These are phyloP conservation scores for Hirudinaria manillensis DNA, from an alignment of 2,888 invertebrate species.

Conservation along the genomic window DNA sequence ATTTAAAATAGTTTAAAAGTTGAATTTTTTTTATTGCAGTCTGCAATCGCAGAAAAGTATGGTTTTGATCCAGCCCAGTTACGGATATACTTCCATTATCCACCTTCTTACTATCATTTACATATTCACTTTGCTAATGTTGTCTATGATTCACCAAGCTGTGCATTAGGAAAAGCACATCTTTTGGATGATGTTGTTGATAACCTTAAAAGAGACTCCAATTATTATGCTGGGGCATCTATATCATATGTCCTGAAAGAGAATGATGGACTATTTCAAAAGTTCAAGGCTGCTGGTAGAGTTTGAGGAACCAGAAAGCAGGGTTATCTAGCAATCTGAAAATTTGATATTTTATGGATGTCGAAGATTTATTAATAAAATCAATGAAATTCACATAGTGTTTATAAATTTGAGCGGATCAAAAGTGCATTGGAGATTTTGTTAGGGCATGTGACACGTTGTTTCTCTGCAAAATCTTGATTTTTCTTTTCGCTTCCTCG, in stretches of 20 bases:
- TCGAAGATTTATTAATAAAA: no score
- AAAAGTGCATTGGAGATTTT: no score
- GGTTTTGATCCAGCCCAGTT: constrained; percentile 64
- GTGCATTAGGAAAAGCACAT: constrained; percentile 80
- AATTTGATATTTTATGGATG: no score
- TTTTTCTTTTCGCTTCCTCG: no score
- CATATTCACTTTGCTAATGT: constrained; percentile 83
- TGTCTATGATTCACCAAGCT: constrained; percentile 53
- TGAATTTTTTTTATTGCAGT: constrained; percentile 53
- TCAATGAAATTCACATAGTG: no score
- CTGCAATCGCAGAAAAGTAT: constrained; percentile 72
- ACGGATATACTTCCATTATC: constrained; percentile 84
- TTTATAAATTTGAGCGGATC: no score
- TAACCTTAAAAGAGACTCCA: constrained; percentile 73
- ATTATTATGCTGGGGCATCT: constrained; percentile 77
- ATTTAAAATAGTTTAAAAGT: neutral
- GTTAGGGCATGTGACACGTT: no score
- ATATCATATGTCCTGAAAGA: constrained; percentile 64
- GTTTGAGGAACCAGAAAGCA: no score
- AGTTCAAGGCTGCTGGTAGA: constrained; percentile 31
- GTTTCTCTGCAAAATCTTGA: no score
- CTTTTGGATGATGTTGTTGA: constrained; percentile 79
- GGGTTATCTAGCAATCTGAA: no score
- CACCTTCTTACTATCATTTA: constrained; percentile 91
- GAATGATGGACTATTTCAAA: constrained; percentile 27